These are phyloP conservation scores for Caenorhabditis panamensis DNA, from an alignment of 2,888 invertebrate species.

Conservation along the genomic window DNA sequence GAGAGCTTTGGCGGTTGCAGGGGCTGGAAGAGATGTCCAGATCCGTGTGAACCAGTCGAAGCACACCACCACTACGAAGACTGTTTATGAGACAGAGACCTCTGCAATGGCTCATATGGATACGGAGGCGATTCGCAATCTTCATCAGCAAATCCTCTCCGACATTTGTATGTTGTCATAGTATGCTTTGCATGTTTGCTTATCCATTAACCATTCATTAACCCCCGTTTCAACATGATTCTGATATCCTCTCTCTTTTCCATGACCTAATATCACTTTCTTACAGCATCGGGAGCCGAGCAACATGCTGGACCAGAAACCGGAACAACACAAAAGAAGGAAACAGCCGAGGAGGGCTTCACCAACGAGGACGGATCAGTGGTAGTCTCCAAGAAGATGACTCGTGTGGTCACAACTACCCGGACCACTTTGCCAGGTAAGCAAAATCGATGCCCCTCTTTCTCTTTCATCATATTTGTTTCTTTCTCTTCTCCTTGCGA, in stretches of 20 bases:
- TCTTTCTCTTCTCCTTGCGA: conserved; percentile 39
- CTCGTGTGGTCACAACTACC: conserved; percentile 81
- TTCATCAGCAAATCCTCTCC: conserved; percentile 77
- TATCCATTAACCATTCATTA: neutral
- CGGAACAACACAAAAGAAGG: conserved; percentile 76
- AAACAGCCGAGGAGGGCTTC: conserved; percentile 80
- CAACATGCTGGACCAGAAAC: conserved; percentile 46
- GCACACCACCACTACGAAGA: conserved; percentile 80
- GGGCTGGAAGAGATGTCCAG: conserved; percentile 77
- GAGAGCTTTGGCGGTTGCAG: conserved; percentile 73
- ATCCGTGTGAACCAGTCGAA: conserved; percentile 79
- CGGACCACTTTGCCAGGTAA: conserved; percentile 79
- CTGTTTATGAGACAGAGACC: conserved; percentile 81
- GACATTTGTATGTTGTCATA: conserved; percentile 73
- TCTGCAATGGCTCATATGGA: conserved; percentile 79
- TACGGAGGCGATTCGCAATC: conserved; percentile 73
- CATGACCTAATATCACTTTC: too few relatives aligned
- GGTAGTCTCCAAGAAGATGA: conserved; percentile 80
- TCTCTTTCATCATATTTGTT: conserved; percentile 7
- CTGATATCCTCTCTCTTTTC: too few relatives aligned
- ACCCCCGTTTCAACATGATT: too few relatives aligned
- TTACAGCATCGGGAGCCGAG: conserved; percentile 51
- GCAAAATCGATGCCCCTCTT: neutral
- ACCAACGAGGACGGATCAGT: conserved; percentile 80
- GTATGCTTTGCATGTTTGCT: conserved; percentile 6